phyloP scores from a whole-genome alignment of 2,113 vertebrate species.

The Cochlearius cochlearius region DNA sequence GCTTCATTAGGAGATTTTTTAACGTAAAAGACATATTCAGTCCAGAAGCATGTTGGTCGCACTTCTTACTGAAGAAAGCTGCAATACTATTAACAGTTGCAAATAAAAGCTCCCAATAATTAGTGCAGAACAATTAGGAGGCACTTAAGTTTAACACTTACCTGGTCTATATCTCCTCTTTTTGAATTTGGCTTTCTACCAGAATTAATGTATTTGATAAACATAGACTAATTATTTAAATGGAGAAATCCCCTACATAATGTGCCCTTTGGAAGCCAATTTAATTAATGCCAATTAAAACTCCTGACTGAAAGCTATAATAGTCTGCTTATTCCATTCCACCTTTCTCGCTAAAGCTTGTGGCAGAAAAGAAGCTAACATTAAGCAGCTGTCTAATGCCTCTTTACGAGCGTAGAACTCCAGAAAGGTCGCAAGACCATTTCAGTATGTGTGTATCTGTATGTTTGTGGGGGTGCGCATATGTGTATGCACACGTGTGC shows the following conservation, averaged over 20 bases:
- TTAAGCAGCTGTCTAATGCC: not conserved
- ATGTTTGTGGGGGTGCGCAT: fast-evolving
- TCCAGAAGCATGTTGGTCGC: not conserved
- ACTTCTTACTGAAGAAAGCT: not conserved
- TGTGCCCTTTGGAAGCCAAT: not conserved
- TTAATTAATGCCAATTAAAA: conserved; percentile 55
- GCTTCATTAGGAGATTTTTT: not conserved
- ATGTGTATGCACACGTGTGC: fast-evolving
- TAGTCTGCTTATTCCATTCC: not conserved
- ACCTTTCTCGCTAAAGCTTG: not conserved
- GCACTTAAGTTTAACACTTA: conserved; percentile 23
- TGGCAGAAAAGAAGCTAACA: not conserved
- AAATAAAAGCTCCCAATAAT: conserved; percentile 27
- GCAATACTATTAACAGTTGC: not conserved
- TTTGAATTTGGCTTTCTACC: conserved; percentile 38
- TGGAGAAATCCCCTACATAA: not conserved
- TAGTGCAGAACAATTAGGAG: conserved; percentile 44
- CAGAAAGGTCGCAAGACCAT: not conserved
- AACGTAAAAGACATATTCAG: not conserved
- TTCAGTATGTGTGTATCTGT: not conserved
- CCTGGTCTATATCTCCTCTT: not conserved
- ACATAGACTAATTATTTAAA: conserved; percentile 46
- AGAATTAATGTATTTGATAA: conserved; percentile 38
- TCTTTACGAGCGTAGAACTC: not conserved
- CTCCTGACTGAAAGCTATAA: conserved; percentile 18